Percentiles rank a stretch among this genome's conserved stretches.
Conservation (phyloP, 2,797 vertebrate species). For the Novumbra hubbsi region DNA sequence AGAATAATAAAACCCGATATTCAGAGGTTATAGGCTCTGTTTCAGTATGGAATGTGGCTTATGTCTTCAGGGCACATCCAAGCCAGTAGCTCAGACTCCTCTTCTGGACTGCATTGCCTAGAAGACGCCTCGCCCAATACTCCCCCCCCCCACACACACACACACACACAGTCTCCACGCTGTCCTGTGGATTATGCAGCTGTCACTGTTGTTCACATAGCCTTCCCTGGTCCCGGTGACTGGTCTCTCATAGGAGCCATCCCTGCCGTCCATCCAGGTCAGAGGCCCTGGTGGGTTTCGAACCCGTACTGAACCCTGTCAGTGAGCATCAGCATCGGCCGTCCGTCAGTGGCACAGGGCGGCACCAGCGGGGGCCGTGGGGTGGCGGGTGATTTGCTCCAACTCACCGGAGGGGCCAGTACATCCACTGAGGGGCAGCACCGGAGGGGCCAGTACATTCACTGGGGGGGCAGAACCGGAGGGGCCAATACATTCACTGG, state of each 20-base stretch:
- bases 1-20: neutral
- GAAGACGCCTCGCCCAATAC: neutral
- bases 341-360: constrained; percentile 26
- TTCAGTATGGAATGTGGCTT: neutral
- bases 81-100: neutral
- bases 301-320: constrained; percentile 58
- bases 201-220: constrained; percentile 14
- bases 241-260: constrained; percentile 41
- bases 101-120: constrained; percentile 6
- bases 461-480: constrained; percentile 26
- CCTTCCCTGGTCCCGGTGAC: constrained; percentile 4
- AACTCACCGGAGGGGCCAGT: neutral
- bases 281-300: constrained; percentile 39
- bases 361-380: constrained; percentile 33
- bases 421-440: constrained; percentile 29
- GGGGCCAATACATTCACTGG: neutral
- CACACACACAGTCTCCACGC: neutral
- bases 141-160: neutral
- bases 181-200: constrained; percentile 1
- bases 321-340: constrained; percentile 44
- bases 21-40: neutral
- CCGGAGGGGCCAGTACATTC: neutral
- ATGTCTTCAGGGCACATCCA: neutral
- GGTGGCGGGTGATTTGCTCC: constrained; percentile 43
- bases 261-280: constrained; percentile 38